Conservation (phyloP, 2,888 invertebrate species). For the Ornithoptera alexandrae region DNA sequence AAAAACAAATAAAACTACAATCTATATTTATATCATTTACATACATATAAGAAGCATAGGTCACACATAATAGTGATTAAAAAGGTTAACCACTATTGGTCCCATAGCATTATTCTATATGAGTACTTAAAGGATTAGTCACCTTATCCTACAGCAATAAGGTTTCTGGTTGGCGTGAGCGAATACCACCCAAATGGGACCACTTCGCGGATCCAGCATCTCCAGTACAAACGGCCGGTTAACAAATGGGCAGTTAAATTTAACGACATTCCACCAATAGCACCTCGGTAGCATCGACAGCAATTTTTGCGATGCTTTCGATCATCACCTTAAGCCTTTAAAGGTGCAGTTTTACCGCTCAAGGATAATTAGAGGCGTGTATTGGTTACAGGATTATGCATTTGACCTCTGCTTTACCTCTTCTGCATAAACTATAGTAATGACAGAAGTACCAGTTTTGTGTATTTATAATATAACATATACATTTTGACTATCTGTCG, state of each 20-base stretch:
- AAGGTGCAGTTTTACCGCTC: constrained; percentile 40
- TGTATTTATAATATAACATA: neutral
- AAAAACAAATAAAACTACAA: too few relatives aligned
- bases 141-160: neutral
- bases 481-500: neutral
- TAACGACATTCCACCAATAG: constrained; percentile 61
- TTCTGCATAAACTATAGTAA: neutral
- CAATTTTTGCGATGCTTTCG: constrained; percentile 63
- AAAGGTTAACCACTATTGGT: too few relatives aligned
- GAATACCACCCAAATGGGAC: neutral
- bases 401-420: neutral
- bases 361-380: constrained; percentile 26
- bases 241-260: constrained; percentile 69
- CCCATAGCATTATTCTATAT: neutral
- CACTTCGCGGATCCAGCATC: neutral
- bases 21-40: too few relatives aligned
- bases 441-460: too few relatives aligned
- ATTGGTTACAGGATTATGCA: constrained; percentile 2
- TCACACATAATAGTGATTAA: too few relatives aligned
- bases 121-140: neutral
- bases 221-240: constrained; percentile 35
- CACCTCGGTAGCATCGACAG: constrained; percentile 48
- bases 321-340: constrained; percentile 58
- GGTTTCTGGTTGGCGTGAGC: neutral
- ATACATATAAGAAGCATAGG: too few relatives aligned